Base-by-base conservation (phyloP, 2,797 vertebrate species). In the Lacerta viridis region DNA sequence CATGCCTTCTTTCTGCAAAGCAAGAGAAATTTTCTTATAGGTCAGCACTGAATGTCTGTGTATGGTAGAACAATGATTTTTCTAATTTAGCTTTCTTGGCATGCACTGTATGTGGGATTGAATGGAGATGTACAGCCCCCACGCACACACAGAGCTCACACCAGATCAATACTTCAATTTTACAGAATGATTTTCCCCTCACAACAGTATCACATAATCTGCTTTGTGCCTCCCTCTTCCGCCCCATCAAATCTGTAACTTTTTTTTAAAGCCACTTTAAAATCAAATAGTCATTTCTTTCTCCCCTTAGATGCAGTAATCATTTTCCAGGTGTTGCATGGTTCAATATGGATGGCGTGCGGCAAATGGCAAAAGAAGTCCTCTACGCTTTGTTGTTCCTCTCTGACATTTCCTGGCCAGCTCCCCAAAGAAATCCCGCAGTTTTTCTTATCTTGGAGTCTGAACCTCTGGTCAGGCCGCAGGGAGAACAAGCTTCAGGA, bases 161-260 rank as follows among this genome's bases (percentile, higher is more conserved):
- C 50, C 82, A 92, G 89, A 95, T 95, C 94, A 94, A 94, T 95
- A 94, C 89, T 94, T 93, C 93, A 94, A 93, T 94, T 94, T 94
- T 94, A 93, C 64, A 93, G 89, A 93, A 94, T 86, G 0, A 81
- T 89, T 83, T 89, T 94, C 89, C 87, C 50, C 50, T 27, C 78
- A 84, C 36, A 17, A 75, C 61, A 88, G 39, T 0, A 0, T 87
- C 90, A 87, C 79, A 93, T 94, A 93, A 92, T 93, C 88, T 94
- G 80, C 55, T 90, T 84, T 80, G 66, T 85, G 89, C 80, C 88
- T 95, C 92, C 84, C 89, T 91, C 86, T 80, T 92, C 85, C 61
- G 87, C 29, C 20, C 84, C 91, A 93, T 92, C 93, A 95, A 94
- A 93, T 83, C 77, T 17, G 72, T 90, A 93, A 88, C 89, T 90